Percentiles rank a stretch among this genome's conserved stretches.
Evolutionary conservation across 2,888 invertebrate species (phyloP).

Genomic region (Himalopsyche anomala): DNA sequence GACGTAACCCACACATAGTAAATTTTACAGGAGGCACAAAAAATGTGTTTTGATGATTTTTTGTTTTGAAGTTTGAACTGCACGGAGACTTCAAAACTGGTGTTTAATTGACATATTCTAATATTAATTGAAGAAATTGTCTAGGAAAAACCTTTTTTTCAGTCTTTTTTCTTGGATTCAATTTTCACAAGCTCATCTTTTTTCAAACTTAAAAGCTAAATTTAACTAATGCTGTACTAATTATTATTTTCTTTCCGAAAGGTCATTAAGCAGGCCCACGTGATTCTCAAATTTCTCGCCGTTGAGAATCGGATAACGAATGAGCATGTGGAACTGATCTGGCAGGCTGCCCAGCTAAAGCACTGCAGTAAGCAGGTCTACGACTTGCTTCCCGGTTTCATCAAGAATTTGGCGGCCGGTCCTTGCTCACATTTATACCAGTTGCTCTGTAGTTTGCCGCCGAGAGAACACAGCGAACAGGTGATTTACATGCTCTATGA

Average conservation of each 20-base stretch:
- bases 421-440: conserved; percentile 93
- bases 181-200: no score
- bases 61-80: no score
- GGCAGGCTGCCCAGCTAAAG: conserved; percentile 96
- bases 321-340: conserved; percentile 93
- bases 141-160: no score
- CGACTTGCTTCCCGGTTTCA: conserved; percentile 91
- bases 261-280: conserved; percentile 96
- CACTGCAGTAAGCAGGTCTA: conserved; percentile 96
- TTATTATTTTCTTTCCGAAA: conserved; percentile 68
- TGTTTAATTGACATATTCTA: no score
- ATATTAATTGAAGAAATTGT: no score
- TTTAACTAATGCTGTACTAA: no score
- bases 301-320: conserved; percentile 93
- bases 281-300: conserved; percentile 93
- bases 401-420: conserved; percentile 91
- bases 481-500: conserved; percentile 69
- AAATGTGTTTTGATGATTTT: no score
- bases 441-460: conserved; percentile 90
- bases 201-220: no score
- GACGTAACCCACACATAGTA: no score
- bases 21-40: no score
- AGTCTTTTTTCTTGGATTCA: no score
- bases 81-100: no score
- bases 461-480: conserved; percentile 95